A percentile compares a stretch with the other conserved stretches of the same genome.
Conservation (phyloP, 1,140 invertebrate genomes). For the Laupala kohalensis region DNA sequence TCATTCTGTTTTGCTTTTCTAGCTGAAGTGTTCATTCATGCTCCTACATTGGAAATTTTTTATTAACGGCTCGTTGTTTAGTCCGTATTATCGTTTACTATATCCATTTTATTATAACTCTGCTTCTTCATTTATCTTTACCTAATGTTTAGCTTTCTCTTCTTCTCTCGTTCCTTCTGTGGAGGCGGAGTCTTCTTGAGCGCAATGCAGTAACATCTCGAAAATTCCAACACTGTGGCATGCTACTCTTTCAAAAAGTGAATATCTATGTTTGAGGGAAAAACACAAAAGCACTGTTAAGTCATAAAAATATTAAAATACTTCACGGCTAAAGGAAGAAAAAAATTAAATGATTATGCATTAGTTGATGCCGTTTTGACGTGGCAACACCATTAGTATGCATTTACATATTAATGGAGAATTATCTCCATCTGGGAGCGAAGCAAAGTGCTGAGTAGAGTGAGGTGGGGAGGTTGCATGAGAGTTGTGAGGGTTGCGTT, state of each 20-base stretch:
- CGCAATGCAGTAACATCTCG: background rate
- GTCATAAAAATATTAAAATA: background rate
- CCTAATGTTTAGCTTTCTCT: no score
- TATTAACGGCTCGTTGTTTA: no score
- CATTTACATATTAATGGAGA: background rate
- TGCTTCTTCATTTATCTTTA: no score
- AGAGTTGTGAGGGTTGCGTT: no score
- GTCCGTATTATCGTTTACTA: no score
- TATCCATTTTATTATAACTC: no score
- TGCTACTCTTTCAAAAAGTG: background rate
- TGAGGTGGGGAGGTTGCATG: no score
- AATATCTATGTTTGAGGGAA: background rate
- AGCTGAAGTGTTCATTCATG: no score
- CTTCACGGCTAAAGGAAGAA: background rate
- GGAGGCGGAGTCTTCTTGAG: background rate
- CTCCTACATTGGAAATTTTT: no score
- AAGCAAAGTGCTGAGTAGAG: no score
- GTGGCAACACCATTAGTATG: background rate
- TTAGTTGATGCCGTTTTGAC: background rate
- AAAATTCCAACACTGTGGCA: no score
- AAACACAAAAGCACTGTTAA: background rate
- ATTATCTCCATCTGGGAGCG: background rate
- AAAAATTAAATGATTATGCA: background rate
- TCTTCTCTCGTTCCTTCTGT: background rate
- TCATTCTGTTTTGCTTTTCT: no score